Evolutionary conservation across 2,888 invertebrate genomes (phyloP), one percentile per base, ranked within the genome.

Genomic region (Nesidiocoris tenuis): DNA sequence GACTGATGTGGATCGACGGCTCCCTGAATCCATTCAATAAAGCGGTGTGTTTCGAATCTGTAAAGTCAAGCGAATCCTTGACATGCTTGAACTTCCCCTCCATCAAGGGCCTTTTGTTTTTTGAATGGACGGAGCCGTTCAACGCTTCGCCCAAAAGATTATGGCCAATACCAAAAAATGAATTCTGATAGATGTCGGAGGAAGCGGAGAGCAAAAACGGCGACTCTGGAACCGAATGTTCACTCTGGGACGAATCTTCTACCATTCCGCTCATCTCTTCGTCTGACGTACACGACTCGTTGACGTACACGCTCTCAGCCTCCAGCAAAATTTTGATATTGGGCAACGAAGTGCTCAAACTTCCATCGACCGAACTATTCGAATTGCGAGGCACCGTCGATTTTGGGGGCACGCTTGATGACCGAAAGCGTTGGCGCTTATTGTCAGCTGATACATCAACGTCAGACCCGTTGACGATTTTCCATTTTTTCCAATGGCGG

Each of bases 31-130:
- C 75, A 65, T 78, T 71, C 1, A 79, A 74, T 39, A 77, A 23
- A 2, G 23, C n/a, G 22, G 64, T 22, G 2, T 12, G 9, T 7
- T 63, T 77, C 39, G 75, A 74, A 57, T 79, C 78, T 23, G 65
- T 70, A 23, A 64, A 71, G 7, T 61, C 71, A 9, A 24, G 22
- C 22, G 57, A 21, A 57, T 70, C 70, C 21, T 67, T 67, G n/a
- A 56, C 7, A 24, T 23, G 17, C 59, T 82, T 82, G 71, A 81
- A 79, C 78, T 82, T 82, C 75, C 80, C 86, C 82, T 86, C 87
- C 63, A 87, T 84, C 72, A 84, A 85, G 21, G 85, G 86, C 86
- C 87, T 87, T 82, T 87, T 87, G 79, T 87, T 86, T 82, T 85
- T 87, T 24, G 88, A 82, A 25, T 84, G 85, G 80, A 86, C 87